Evolutionary conservation across 2,797 vertebrate species (phyloP), one percentile per base, ranked within the genome.

Genomic region (Podarcis siculus): DNA sequence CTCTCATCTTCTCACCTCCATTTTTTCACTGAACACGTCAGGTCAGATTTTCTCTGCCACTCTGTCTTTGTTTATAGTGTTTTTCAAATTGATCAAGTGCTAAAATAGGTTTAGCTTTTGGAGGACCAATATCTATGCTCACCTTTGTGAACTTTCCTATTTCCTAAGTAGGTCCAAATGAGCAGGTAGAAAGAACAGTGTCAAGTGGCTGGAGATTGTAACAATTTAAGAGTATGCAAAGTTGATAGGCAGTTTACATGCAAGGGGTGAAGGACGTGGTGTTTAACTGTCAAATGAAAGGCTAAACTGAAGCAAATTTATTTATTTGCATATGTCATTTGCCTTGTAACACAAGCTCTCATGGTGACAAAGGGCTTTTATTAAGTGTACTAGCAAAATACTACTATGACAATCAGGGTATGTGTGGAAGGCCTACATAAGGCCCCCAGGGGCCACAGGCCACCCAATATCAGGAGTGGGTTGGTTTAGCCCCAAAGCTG

Each of bases 221-320:
- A 27, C 25, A 23, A 2, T n/a, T 83, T 8, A 67, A 89, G 35
- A 2, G 77, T 89, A 1, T 21, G 45, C 71, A 80, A 21, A 84
- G 58, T 67, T 85, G 49, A 55, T 0, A 30, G 32, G 55, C 67
- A 17, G 39, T 42, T 79, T 8, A 42, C 23, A 3, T 67, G 45
- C 66, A 82, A 85, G 17, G 21, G 23, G 2, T 0, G 0, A 87
- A 76, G 23, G 35, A 55, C 19, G 64, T 1, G 49, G 0, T 3
- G 13, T n/a, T 37, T 79, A 79, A 6, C 19, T 84, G 82, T 5
- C 84, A 79, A 82, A 17, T 15, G 23, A 88, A 49, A 61, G 27
- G 32, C 79, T 78, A 42, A 76, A 35, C 23, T 77, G 69, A 73
- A 89, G 35, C 35, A 90, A 82, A 64, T 23, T 73, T 13, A 73